These are phyloP conservation scores for Scartelaos histophorus DNA, from an alignment of 2,113 vertebrate species.

Conservation along the genomic window DNA sequence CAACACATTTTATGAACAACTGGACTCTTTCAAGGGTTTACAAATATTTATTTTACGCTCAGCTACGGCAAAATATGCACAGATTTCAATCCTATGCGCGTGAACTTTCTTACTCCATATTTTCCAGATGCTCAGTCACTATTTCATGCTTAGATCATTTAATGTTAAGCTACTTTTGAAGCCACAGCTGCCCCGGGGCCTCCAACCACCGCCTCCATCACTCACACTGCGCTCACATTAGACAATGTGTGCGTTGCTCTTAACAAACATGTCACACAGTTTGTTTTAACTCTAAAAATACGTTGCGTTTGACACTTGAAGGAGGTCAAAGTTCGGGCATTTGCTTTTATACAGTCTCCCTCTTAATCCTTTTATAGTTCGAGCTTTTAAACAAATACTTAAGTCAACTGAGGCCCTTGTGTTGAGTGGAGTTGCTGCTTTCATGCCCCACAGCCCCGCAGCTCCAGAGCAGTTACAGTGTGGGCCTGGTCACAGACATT, in stretches of 20 bases:
- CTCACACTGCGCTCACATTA: too few relatives aligned
- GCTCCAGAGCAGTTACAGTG: neutral
- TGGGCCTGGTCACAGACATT: constrained; percentile 1
- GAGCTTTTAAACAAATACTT: constrained; percentile 4
- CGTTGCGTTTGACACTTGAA: neutral
- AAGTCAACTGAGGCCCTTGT: neutral
- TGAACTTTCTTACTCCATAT: too few relatives aligned
- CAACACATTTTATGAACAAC: too few relatives aligned
- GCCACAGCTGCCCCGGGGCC: too few relatives aligned
- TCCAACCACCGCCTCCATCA: too few relatives aligned
- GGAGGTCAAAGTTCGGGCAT: constrained; percentile 11
- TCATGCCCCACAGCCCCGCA: neutral
- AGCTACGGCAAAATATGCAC: too few relatives aligned
- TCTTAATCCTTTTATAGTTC: neutral
- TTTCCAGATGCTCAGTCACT: too few relatives aligned
- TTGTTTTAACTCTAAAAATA: neutral
- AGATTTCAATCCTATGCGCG: too few relatives aligned
- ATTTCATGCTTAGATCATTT: too few relatives aligned
- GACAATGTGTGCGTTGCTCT: neutral
- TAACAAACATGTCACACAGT: neutral
- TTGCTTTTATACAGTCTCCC: neutral
- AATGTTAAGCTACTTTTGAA: too few relatives aligned
- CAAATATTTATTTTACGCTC: too few relatives aligned
- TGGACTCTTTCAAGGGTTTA: too few relatives aligned
- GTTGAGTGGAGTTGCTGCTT: neutral